Conservation (phyloP, 2,113 vertebrate species). For the Isichthys henryi region DNA sequence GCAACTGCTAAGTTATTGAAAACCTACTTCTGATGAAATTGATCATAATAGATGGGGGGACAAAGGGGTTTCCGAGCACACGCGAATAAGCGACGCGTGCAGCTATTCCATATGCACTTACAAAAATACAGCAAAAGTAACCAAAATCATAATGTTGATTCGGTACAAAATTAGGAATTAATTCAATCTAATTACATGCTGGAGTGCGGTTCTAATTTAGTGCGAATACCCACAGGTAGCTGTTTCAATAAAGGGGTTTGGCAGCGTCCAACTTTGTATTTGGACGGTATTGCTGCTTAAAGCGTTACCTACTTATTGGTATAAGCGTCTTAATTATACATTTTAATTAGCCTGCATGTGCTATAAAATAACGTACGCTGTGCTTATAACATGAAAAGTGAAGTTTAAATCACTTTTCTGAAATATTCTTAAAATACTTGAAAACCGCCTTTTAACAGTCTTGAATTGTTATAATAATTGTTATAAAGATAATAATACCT, state of each 20-base stretch:
- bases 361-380: background rate
- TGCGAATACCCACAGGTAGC: background rate
- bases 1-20: background rate
- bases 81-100: background rate
- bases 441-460: background rate
- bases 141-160: background rate
- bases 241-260: background rate
- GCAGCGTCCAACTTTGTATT: background rate
- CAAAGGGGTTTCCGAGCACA: background rate
- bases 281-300: background rate
- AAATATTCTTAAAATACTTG: background rate
- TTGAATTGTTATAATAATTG: background rate
- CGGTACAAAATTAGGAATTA: background rate
- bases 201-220: background rate
- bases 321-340: background rate
- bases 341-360: background rate
- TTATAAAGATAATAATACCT: no score
- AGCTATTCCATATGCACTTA: background rate
- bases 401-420: background rate
- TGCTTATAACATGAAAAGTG: background rate
- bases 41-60: slow-evolving; percentile 7
- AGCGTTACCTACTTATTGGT: no score
- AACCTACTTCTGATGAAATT: slow-evolving; percentile 15
- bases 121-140: background rate
- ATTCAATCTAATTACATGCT: background rate